Percentiles rank a stretch among this genome's conserved stretches.
phyloP scores from a whole-genome alignment of 92 coral and sea anemone genomes.

The Zoanthus solanderi region DNA sequence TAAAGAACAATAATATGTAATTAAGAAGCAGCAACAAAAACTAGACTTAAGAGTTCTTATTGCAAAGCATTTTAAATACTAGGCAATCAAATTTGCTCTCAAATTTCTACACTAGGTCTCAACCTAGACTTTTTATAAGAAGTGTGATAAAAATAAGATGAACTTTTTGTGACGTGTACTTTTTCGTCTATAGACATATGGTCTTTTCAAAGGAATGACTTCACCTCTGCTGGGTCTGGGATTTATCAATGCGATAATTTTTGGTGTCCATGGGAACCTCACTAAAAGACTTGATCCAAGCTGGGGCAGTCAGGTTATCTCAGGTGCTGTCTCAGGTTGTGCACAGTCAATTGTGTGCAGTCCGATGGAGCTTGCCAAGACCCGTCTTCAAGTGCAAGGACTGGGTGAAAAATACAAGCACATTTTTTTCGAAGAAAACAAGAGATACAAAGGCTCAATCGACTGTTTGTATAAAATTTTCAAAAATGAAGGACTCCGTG shows the following conservation, averaged over 20 bases:
- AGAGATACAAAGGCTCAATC: slow-evolving; percentile 75
- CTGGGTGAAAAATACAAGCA: slow-evolving; percentile 55
- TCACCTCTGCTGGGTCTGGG: slow-evolving; percentile 95
- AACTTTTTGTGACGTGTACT: no score
- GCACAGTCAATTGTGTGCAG: slow-evolving; percentile 84
- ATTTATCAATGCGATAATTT: slow-evolving; percentile 87
- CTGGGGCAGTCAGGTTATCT: slow-evolving; percentile 62
- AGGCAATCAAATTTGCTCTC: no score
- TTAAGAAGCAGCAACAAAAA: no score
- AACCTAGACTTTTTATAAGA: no score
- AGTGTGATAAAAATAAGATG: no score
- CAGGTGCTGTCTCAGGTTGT: slow-evolving; percentile 88
- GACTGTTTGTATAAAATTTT: slow-evolving; percentile 84
- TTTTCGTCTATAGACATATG: slow-evolving; percentile 72
- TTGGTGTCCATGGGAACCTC: slow-evolving; percentile 92
- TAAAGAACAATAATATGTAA: no score
- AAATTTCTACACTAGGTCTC: no score
- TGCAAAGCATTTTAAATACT: no score
- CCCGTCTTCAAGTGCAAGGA: slow-evolving; percentile 94
- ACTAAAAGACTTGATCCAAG: slow-evolving; percentile 76
- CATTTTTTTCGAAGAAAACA: slow-evolving; percentile 54
- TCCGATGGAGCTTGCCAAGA: slow-evolving; percentile 95
- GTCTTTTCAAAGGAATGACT: slow-evolving; percentile 94
- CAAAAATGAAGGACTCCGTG: slow-evolving; percentile 71
- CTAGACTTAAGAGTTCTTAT: no score